Evolutionary conservation across 2,888 invertebrate genomes (phyloP).

Genomic region (Limenitis camilla): DNA sequence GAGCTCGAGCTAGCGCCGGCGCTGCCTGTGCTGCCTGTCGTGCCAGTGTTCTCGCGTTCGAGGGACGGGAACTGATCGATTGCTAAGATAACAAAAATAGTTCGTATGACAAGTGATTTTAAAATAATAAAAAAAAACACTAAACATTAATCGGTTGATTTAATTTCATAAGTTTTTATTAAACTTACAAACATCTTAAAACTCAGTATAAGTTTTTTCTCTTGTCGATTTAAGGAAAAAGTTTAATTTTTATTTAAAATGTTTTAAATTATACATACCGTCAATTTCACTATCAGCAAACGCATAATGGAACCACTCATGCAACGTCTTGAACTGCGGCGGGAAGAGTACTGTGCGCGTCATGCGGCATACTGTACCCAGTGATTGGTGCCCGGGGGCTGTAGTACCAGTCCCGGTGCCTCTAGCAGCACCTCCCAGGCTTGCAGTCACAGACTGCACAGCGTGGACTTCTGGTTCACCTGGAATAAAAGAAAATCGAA

Average conservation of each 20-base stretch:
- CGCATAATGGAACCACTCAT: conserved; percentile 98
- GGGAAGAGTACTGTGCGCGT: conserved; percentile 94
- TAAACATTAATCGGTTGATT: too few relatives aligned
- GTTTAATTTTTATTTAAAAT: background rate
- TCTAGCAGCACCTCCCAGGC: conserved; percentile 78
- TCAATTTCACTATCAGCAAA: conserved; percentile 96
- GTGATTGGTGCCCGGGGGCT: conserved; percentile 87
- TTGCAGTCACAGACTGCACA: conserved; percentile 92
- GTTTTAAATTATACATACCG: conserved; percentile 72
- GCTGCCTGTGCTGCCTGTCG: conserved; percentile 74
- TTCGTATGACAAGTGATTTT: too few relatives aligned
- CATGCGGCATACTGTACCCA: conserved; percentile 95
- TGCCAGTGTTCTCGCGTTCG: conserved; percentile 76
- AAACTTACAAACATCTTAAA: too few relatives aligned
- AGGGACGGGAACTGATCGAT: conserved; percentile 93
- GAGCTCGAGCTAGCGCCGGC: conserved; percentile 67
- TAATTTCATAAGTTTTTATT: too few relatives aligned
- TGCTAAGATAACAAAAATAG: conserved; percentile 65
- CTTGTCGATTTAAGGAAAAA: background rate
- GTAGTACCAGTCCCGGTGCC: conserved; percentile 67
- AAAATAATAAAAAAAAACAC: too few relatives aligned
- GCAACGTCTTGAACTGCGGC: conserved; percentile 93
- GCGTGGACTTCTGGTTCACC: conserved; percentile 81
- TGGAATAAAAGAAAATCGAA: conserved; percentile 23
- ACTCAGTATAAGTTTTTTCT: background rate